phyloP scores from a whole-genome alignment of 2,888 invertebrate species.

The Phorcus lineatus region DNA sequence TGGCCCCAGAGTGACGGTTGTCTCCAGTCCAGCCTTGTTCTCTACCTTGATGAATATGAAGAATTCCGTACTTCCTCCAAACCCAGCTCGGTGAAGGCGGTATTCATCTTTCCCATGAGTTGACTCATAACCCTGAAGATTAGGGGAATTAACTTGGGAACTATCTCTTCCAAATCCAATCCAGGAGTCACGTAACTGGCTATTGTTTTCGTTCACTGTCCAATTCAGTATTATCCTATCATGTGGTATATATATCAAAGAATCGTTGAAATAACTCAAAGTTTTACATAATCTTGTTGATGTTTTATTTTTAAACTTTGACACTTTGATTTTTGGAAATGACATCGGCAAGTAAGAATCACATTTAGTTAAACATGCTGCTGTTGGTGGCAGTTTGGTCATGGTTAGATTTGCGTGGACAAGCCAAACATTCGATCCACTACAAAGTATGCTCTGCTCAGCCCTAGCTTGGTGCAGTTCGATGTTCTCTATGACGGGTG shows the following conservation, averaged over 20 bases:
- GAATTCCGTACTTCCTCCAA: conserved; percentile 35
- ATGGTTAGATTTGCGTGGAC: conserved; percentile 37
- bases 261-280: not conserved
- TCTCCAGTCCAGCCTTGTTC: conserved; percentile 46
- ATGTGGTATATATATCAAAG: conserved; percentile 40
- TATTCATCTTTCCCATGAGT: conserved; percentile 36
- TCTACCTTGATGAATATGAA: conserved; percentile 41
- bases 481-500: conserved; percentile 42
- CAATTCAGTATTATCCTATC: conserved; percentile 45
- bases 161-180: conserved; percentile 42
- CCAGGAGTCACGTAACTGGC: conserved; percentile 44
- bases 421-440: conserved; percentile 29
- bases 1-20: conserved; percentile 39
- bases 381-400: conserved; percentile 15
- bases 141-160: conserved; percentile 20
- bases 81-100: conserved; percentile 36
- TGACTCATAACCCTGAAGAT: conserved; percentile 37
- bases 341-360: not conserved
- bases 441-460: not conserved
- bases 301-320: not conserved
- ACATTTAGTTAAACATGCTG: conserved; percentile 30
- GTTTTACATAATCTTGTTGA: not conserved
- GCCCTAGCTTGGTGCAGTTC: not conserved
- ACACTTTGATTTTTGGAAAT: not conserved
- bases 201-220: conserved; percentile 39